These are phyloP conservation scores for Oligia latruncula DNA, from an alignment of 2,888 invertebrate genomes.

Conservation along the genomic window DNA sequence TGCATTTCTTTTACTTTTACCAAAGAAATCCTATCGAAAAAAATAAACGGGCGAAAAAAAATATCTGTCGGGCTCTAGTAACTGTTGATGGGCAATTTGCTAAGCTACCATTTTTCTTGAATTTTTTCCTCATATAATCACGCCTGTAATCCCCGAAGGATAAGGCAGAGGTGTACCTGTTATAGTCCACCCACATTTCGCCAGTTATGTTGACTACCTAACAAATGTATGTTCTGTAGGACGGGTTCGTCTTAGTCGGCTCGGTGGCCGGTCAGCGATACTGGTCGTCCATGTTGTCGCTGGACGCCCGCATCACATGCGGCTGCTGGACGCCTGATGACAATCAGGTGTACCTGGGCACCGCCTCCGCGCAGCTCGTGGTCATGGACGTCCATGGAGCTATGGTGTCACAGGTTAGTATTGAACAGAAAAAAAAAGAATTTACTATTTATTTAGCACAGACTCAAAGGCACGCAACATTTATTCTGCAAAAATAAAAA, in stretches of 20 bases:
- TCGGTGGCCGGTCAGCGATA: constrained; percentile 99
- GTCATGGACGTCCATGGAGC: constrained; percentile 99
- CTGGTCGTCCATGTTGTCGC: constrained; percentile 99
- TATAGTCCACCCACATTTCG: neutral
- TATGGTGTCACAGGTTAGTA: constrained; percentile 95
- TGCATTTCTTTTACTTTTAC: neutral
- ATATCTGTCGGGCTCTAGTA: neutral
- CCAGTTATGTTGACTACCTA: neutral
- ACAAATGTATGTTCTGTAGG: constrained; percentile 86
- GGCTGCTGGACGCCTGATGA: constrained; percentile 99
- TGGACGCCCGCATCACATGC: constrained; percentile 98
- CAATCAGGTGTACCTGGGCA: constrained; percentile 98
- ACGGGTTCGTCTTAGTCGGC: constrained; percentile 99
- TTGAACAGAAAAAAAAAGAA: neutral
- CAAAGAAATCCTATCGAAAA: neutral
- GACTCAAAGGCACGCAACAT: neutral
- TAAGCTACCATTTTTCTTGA: neutral
- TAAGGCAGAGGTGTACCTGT: neutral
- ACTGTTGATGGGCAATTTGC: neutral
- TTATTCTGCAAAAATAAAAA: neutral
- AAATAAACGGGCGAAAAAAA: neutral
- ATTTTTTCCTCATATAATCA: neutral
- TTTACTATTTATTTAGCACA: neutral
- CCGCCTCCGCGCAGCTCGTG: constrained; percentile 97
- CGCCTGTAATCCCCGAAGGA: neutral